Conservation (phyloP, 1,140 invertebrate genomes). For the Notospermus geniculatus region DNA sequence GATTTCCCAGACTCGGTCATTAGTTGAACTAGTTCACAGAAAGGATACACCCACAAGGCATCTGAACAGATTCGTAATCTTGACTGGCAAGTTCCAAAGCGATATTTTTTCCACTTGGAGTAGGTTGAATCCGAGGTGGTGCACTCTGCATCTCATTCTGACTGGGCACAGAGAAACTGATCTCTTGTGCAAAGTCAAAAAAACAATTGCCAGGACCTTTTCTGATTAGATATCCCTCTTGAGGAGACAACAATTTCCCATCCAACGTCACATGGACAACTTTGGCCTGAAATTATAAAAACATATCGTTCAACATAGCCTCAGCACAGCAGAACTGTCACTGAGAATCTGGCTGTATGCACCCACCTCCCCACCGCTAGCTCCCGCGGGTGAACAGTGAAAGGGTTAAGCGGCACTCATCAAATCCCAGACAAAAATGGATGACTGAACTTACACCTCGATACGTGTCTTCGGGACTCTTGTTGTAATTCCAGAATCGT, state of each 20-base stretch:
- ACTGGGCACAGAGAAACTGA: conserved; percentile 56
- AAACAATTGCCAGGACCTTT: conserved; percentile 70
- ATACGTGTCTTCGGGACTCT: conserved; percentile 69
- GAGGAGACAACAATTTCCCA: conserved; percentile 48
- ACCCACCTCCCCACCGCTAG: too few relatives aligned
- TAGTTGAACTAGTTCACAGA: not conserved
- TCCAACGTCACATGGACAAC: conserved; percentile 52
- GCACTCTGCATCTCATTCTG: not conserved
- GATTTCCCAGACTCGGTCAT: too few relatives aligned
- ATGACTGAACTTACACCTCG: conserved; percentile 66
- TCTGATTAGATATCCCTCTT: conserved; percentile 61
- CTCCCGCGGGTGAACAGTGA: too few relatives aligned
- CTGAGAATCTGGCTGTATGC: too few relatives aligned
- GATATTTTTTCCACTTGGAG: conserved; percentile 1
- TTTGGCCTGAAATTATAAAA: conserved; percentile 43
- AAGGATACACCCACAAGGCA: conserved; percentile 66
- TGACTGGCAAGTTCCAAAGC: not conserved
- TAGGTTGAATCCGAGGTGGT: not conserved
- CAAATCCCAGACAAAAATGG: too few relatives aligned
- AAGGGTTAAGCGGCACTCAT: too few relatives aligned
- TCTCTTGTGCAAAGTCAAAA: conserved; percentile 73
- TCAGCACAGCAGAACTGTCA: too few relatives aligned
- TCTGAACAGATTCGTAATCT: conserved; percentile 61
- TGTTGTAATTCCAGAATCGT: conserved; percentile 81
- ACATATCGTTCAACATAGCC: too few relatives aligned